Base-by-base conservation (phyloP, 2,797 vertebrate species). In the Lemur catta region DNA sequence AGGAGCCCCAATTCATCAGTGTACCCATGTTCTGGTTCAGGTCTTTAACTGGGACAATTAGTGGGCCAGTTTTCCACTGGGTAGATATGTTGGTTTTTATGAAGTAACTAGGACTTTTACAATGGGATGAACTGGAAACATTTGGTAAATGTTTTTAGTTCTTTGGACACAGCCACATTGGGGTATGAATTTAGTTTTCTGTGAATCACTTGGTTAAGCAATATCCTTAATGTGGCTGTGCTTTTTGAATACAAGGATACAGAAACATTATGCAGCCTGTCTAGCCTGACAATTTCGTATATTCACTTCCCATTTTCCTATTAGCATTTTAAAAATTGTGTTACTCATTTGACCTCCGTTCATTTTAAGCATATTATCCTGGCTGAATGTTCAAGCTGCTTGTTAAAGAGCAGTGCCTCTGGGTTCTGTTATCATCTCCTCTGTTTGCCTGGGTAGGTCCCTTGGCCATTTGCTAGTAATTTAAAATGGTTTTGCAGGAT, bases 401-500 rank as follows among this genome's bases (percentile, higher is more conserved):
- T 43, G 6, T 81, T 41, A 78, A 33, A 14, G 82, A 91, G 85
- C 57, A 33, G 38, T 0, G 2, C 7, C 55, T 81, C 76, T 63
- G 67, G 46, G 26, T 93, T 76, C 91, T 81, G 71, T 43, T 46
- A 0, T 41, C 28, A 15, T 90, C 33, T n/a, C 38, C 52, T 93
- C 65, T 43, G 0, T 89, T 96, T 91, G 50, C 67, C 35, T n/a
- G 41, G 14, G 46, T 43, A 35, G 30, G 61, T 82, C 61, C 33
- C 38, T 93, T 46, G 90, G 76, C 89, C 46, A 50, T 88, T 93
- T 84, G 22, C 30, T 82, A 69, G 80, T 59, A 43, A 71, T 91
- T 95, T 89, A 46, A 91, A 94, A 78, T 57, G 24, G n/a, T 89
- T 95, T 96, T 85, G 6, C 79, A 95, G 52, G 28, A 35, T 89